These are phyloP conservation scores for Marisa cornuarietis DNA, from an alignment of 1,140 invertebrate species.

Conservation along the genomic window DNA sequence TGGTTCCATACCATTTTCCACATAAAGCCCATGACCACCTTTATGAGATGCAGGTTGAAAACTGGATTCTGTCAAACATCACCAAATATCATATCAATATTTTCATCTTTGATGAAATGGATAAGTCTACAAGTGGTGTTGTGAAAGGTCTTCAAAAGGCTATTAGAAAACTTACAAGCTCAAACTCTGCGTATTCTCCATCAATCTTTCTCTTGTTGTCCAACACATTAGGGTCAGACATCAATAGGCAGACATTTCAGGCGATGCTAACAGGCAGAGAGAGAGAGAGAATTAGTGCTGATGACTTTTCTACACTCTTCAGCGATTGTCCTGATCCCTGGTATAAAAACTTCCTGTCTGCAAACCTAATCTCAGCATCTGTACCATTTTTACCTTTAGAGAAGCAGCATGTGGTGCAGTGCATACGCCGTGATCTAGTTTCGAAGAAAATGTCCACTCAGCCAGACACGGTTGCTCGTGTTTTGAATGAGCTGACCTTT, in stretches of 20 bases:
- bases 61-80: constrained; percentile 48
- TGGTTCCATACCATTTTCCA: constrained; percentile 52
- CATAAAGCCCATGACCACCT: constrained; percentile 35
- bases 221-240: constrained; percentile 48
- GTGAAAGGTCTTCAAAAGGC: constrained; percentile 38
- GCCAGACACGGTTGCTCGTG: constrained; percentile 31
- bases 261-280: constrained; percentile 32
- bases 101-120: constrained; percentile 60
- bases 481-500: constrained; percentile 50
- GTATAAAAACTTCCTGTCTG: constrained; percentile 75
- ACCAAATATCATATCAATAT: constrained; percentile 50
- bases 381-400: constrained; percentile 94
- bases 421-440: constrained; percentile 69
- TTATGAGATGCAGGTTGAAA: constrained; percentile 34
- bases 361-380: constrained; percentile 90
- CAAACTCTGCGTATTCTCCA: constrained; percentile 27
- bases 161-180: constrained; percentile 35
- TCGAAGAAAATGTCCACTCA: constrained; percentile 43
- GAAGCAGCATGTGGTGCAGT: constrained; percentile 81
- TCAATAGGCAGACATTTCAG: constrained; percentile 49
- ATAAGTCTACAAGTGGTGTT: constrained; percentile 47
- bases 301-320: constrained; percentile 43
- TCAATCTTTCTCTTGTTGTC: constrained; percentile 52
- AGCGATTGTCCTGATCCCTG: constrained; percentile 28
- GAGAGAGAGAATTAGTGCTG: constrained; percentile 27